These are phyloP conservation scores for Chaetophractus vellerosus DNA, from an alignment of 2,797 vertebrate species.

Conservation along the genomic window DNA sequence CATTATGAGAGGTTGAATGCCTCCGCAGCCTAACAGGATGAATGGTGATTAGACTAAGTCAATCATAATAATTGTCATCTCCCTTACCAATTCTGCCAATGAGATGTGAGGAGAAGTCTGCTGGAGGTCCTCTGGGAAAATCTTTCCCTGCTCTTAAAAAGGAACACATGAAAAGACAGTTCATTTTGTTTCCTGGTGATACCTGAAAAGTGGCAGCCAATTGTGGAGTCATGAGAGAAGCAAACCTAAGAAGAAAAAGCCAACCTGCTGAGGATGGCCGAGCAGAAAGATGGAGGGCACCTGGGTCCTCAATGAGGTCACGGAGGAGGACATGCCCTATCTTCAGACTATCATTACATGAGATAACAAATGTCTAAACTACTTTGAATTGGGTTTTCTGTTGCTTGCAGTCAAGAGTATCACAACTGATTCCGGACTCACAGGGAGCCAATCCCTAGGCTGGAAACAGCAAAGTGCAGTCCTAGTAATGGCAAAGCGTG, in stretches of 20 bases:
- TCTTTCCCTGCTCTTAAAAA: not conserved
- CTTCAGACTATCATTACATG: not conserved
- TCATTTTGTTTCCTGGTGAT: not conserved
- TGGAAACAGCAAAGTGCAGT: not conserved
- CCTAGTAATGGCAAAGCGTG: not conserved
- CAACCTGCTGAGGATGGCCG: not conserved
- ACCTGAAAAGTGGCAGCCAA: not conserved
- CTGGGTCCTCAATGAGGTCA: not conserved
- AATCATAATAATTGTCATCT: not conserved
- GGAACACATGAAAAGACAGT: not conserved
- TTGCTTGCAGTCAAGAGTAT: conserved; percentile 14
- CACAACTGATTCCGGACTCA: not conserved
- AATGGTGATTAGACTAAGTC: not conserved
- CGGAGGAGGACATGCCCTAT: not conserved
- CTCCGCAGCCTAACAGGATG: not conserved
- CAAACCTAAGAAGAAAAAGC: not conserved
- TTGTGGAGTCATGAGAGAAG: not conserved
- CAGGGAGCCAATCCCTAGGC: not conserved
- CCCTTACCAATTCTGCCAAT: not conserved
- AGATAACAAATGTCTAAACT: not conserved
- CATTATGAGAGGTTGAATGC: not conserved
- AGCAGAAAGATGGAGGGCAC: not conserved
- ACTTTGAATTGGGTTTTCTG: not conserved
- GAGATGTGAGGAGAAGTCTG: not conserved
- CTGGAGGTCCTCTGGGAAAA: not conserved